Evolutionary conservation across 1,140 invertebrate species (phyloP).

Genomic region (Pteromalus puparum): DNA sequence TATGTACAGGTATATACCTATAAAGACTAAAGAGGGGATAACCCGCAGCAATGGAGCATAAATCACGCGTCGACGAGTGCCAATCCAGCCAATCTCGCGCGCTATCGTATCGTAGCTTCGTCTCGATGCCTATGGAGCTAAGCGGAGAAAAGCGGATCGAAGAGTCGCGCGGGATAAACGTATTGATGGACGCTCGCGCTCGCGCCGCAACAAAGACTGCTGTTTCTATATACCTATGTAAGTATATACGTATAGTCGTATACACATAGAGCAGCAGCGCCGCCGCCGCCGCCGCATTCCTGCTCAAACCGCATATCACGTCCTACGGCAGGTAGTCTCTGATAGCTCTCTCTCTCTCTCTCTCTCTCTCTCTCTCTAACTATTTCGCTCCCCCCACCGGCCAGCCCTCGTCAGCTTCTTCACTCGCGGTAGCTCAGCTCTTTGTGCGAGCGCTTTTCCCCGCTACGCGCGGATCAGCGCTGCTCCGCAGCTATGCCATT

Average conservation of each 20-base stretch:
- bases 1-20: too few relatives aligned
- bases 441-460: too few relatives aligned
- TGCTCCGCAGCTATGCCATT: not conserved
- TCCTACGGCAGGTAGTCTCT: conserved; percentile 21
- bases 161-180: conserved; percentile 16
- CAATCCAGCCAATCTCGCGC: not conserved
- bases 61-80: conserved; percentile 41
- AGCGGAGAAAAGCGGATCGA: too few relatives aligned
- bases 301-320: conserved; percentile 41
- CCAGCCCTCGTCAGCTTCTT: not conserved
- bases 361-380: conserved; percentile 5
- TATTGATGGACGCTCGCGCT: conserved; percentile 21
- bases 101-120: too few relatives aligned
- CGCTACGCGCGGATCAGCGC: too few relatives aligned
- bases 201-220: not conserved
- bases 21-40: too few relatives aligned
- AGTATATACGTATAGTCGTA: too few relatives aligned
- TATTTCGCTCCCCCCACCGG: not conserved
- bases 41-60: not conserved
- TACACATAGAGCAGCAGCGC: not conserved
- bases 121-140: too few relatives aligned
- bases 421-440: not conserved
- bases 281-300: conserved; percentile 31
- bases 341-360: conserved; percentile 20
- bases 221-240: not conserved